Conservation (phyloP, 2,797 vertebrate genomes). For the Picus viridis region DNA sequence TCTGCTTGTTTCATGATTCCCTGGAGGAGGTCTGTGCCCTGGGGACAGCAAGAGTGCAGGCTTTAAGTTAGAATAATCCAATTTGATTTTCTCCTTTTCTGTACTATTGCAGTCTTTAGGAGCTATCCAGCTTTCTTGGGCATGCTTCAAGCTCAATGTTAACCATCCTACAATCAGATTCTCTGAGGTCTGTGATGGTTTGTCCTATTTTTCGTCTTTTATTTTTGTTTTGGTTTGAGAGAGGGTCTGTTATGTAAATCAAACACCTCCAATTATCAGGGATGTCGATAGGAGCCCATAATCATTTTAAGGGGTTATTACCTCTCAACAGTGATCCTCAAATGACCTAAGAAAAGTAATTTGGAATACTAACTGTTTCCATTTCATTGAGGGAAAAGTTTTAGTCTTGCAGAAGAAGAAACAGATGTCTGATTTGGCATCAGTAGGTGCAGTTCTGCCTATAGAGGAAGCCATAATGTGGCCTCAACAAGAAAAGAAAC, state of each 20-base stretch:
- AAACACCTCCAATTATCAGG: background rate
- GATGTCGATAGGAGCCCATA: background rate
- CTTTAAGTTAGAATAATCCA: background rate
- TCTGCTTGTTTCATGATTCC: background rate
- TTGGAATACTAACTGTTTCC: conserved; percentile 10
- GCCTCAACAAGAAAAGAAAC: conserved; percentile 69
- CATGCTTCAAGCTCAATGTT: background rate
- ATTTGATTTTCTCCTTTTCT: background rate
- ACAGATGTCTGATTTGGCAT: conserved; percentile 34
- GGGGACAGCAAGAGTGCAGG: background rate
- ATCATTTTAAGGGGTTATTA: background rate
- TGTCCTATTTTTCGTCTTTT: background rate
- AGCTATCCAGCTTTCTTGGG: background rate
- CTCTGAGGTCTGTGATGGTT: background rate
- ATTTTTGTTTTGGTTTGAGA: no score
- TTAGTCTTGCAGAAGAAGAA: background rate
- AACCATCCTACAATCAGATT: background rate
- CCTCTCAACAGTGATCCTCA: background rate
- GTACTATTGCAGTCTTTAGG: background rate
- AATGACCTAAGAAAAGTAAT: background rate
- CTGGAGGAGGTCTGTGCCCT: background rate
- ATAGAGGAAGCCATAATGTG: conserved; percentile 22
- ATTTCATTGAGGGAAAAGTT: background rate
- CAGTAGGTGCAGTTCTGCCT: background rate
- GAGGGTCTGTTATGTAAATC: background rate